Evolutionary conservation across 1,140 invertebrate genomes (phyloP), one percentile per base, ranked within the genome.

Genomic region (Brachionus plicatilis): DNA sequence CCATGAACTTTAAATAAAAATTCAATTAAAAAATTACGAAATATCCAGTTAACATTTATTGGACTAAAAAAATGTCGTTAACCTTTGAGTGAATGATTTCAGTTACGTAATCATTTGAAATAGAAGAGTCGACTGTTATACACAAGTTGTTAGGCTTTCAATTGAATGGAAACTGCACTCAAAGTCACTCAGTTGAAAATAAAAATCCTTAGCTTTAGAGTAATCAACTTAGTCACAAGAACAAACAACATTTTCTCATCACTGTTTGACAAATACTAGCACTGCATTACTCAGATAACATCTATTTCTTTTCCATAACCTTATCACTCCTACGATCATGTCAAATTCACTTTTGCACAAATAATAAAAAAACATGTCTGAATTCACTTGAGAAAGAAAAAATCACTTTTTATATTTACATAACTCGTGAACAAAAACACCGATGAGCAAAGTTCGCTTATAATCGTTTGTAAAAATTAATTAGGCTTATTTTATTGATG

Each of bases 401-500:
- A 68, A 37, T 68, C 17, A 0, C 17, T 65, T 27, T 33, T 72
- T 72, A 9, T 41, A 43, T 41, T 37, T 72, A 41, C 29, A 72
- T 41, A 43, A 72, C 37, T 43, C 3, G 68, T 72, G 5, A 72
- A 7, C 11, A 43, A 72, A 72, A 43, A 24, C 17, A 45, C 41
- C 41, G 17, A 33, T 33, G 33, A 33, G 66, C 66, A 68, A 33
- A 68, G 27, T 41, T 72, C 17, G 9, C 53, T 41, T 72, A 17
- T 43, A 72, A 72, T 72, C 68, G 68, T 43, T 72, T 72, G 43
- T 41, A 72, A 72, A 72, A 72, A 72, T 72, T 72, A 72, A 72
- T 72, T 72, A 72, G 68, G 68, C 68, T 72, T 72, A 72, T 72
- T 72, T 72, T 72, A 72, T 72, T 72, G 43, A 72, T 72, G 41